Conservation (phyloP, 2,888 invertebrate species). For the Eugnorisma glareosa region DNA sequence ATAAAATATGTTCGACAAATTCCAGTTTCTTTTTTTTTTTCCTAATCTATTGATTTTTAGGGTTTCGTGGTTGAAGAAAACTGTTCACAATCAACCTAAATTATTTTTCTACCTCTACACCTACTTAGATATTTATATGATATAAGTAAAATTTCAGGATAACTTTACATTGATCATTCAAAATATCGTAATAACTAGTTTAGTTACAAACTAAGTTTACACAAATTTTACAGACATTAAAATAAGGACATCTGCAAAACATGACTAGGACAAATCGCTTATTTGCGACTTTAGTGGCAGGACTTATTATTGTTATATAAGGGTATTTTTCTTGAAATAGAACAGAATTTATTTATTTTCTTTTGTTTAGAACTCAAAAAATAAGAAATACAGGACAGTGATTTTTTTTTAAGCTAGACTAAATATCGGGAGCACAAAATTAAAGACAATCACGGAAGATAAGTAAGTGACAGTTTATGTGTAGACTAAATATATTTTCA, state of each 20-base stretch:
- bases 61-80: background rate
- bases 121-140: background rate
- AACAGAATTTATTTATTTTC: too few relatives aligned
- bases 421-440: too few relatives aligned
- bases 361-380: too few relatives aligned
- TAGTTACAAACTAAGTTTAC: background rate
- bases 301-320: too few relatives aligned
- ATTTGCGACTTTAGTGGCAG: too few relatives aligned
- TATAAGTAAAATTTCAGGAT: background rate
- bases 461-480: too few relatives aligned
- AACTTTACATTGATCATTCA: background rate
- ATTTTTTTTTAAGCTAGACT: too few relatives aligned
- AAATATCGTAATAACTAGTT: background rate
- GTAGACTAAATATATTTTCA: too few relatives aligned
- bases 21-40: background rate
- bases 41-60: background rate
- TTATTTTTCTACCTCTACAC: background rate
- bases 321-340: too few relatives aligned
- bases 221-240: background rate
- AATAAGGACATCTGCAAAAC: background rate
- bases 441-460: too few relatives aligned
- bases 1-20: slow-evolving; percentile 17
- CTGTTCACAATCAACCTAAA: background rate
- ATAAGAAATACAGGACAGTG: too few relatives aligned
- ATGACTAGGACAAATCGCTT: background rate